A percentile compares a stretch with the other conserved stretches of the same genome.
Evolutionary conservation across 2,113 vertebrate species (phyloP).

Genomic region (Caloenas nicobarica): DNA sequence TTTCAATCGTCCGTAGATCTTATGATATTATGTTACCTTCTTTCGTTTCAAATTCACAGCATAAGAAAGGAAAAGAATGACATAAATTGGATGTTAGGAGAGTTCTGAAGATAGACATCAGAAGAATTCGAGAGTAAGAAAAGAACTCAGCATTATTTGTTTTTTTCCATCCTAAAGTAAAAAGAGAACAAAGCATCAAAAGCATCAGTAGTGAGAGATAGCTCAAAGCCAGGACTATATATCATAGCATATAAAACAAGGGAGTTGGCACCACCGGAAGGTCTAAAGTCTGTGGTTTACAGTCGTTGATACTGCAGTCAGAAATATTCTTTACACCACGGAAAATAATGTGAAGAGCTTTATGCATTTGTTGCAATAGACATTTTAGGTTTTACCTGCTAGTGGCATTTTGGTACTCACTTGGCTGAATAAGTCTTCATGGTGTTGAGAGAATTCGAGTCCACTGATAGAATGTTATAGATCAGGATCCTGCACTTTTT

Average conservation of each 20-base stretch:
- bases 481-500: neutral
- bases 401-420: neutral
- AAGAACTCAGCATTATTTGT: constrained; percentile 47
- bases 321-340: neutral
- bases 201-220: neutral
- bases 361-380: neutral
- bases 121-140: constrained; percentile 38
- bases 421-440: neutral
- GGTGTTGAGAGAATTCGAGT: neutral
- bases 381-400: neutral
- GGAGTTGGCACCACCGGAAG: neutral
- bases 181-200: constrained; percentile 60
- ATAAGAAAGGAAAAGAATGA: constrained; percentile 45
- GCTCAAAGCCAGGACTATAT: constrained; percentile 21
- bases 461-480: neutral
- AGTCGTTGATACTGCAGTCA: neutral
- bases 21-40: constrained; percentile 34
- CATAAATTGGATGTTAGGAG: constrained; percentile 50
- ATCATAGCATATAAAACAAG: constrained; percentile 18
- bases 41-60: constrained; percentile 29
- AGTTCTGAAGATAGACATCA: constrained; percentile 56
- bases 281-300: constrained; percentile 43
- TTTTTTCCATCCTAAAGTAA: constrained; percentile 34
- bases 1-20: constrained; percentile 29
- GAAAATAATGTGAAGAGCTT: neutral